Conservation (phyloP, 1,140 invertebrate genomes). For the Trypoxylus dichotomus region DNA sequence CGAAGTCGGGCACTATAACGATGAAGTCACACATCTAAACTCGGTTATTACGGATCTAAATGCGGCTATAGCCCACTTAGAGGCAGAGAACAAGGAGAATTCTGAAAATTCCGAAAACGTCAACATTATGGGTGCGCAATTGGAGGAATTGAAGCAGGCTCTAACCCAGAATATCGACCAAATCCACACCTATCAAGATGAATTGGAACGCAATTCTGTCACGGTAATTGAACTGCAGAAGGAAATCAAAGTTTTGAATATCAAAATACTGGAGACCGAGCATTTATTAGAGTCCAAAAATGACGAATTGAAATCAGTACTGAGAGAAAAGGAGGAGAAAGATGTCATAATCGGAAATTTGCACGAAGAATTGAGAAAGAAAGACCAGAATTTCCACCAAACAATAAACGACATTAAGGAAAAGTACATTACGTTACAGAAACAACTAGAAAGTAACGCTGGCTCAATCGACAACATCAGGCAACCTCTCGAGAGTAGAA, state of each 20-base stretch:
- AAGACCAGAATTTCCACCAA: constrained; percentile 61
- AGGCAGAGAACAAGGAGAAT: constrained; percentile 37
- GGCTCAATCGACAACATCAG: constrained; percentile 46
- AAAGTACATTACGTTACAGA: constrained; percentile 52
- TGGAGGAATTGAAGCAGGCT: constrained; percentile 32
- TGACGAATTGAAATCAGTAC: constrained; percentile 52
- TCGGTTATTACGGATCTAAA: constrained; percentile 43
- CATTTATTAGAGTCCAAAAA: constrained; percentile 41
- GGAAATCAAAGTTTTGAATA: constrained; percentile 36
- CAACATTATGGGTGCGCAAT: constrained; percentile 30
- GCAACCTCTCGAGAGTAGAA: constrained; percentile 53
- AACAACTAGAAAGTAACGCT: constrained; percentile 46
- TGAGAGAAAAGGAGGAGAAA: constrained; percentile 46
- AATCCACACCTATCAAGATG: constrained; percentile 42
- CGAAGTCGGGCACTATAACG: constrained; percentile 31
- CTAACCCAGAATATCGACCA: constrained; percentile 35
- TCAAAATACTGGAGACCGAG: constrained; percentile 35
- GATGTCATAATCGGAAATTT: constrained; percentile 51
- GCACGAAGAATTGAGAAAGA: constrained; percentile 55
- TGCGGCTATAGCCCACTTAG: constrained; percentile 41
- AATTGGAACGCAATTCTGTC: constrained; percentile 39
- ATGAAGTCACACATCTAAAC: constrained; percentile 42
- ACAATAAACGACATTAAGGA: constrained; percentile 54
- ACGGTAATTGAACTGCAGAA: constrained; percentile 38
- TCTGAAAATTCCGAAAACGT: constrained; percentile 5